Conservation (phyloP, 2,113 vertebrate species). For the Uropsilus gracilis region DNA sequence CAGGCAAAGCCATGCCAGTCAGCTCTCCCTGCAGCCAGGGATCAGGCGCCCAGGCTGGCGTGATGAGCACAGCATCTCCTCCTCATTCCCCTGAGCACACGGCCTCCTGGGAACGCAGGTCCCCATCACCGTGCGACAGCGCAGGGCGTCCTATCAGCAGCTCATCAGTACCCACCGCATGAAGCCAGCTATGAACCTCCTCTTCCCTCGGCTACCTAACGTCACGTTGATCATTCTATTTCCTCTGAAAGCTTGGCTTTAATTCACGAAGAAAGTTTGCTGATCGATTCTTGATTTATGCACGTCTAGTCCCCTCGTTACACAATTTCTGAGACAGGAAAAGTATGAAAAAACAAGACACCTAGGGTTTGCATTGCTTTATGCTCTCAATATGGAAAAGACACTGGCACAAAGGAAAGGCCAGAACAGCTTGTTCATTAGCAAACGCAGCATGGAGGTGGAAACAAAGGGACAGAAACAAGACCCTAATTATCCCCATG, state of each 20-base stretch:
- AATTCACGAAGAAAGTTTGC: constrained; percentile 40
- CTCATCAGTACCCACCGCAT: neutral
- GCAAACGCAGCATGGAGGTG: constrained; percentile 73
- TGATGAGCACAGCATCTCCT: neutral
- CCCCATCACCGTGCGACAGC: neutral
- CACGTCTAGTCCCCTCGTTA: constrained; percentile 53
- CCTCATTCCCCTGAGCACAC: neutral
- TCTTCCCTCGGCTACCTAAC: neutral
- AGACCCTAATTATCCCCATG: constrained; percentile 74
- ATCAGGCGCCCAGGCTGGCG: too few species aligned
- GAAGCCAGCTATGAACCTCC: neutral
- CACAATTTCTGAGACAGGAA: constrained; percentile 8
- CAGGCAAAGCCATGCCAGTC: neutral
- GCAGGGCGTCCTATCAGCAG: neutral
- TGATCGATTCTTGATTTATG: constrained; percentile 32
- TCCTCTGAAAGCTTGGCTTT: constrained; percentile 1
- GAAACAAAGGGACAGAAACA: constrained; percentile 62
- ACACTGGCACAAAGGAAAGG: constrained; percentile 69
- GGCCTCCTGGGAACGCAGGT: neutral
- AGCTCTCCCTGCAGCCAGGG: neutral
- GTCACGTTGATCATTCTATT: constrained; percentile 16
- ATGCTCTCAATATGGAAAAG: constrained; percentile 79
- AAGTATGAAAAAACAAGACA: neutral
- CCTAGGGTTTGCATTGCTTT: constrained; percentile 74
- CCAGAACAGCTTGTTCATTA: constrained; percentile 79